Evolutionary conservation across 1,140 invertebrate species (phyloP), one percentile per base, ranked within the genome.

Genomic region (Scaptodrosophila lebanonensis): DNA sequence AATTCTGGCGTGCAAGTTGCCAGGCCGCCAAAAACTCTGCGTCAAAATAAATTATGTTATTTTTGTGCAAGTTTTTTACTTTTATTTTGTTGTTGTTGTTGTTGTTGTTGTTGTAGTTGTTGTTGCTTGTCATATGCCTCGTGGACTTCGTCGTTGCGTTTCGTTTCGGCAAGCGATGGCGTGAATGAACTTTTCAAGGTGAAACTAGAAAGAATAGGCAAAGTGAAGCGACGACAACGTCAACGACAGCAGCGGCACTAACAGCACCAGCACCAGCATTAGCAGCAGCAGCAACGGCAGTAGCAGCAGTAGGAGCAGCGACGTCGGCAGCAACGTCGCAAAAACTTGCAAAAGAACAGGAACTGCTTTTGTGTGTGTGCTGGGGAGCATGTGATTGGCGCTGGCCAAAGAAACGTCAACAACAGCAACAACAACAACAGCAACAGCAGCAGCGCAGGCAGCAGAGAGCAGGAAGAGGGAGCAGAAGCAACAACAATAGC

Each of bases 181-280:
- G 82, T 83, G 82, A 84, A 84, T 84, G 82, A 84, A 84, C 82
- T 84, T 84, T 84, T 84, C 82, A 84, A 84, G 82, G 82, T 84
- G 82, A 84, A 84, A 77, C 71, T 82, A 79, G 75, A 70, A 60
- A 83, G 76, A 75, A 82, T 82, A 79, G 73, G 60, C 66, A 77
- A 77, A 77, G 72, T 72, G 63, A 60, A 65, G 58, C 50, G 42
- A 51, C 33, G 40, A 79, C 63, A 69, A 56, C 54, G 16, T 5
- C 33, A 16, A 9, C 47, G 35, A 15, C 45, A n/a, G 8, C 30
- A 38, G 9, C 54, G 8, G 13, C 36, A 29, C 1, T 22, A 20
- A 3, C 20, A 3, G 12, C 67, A 54, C 13, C 54, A 38, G 36
- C 66, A 22, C 30, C 39, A 51, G 22, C 54, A 57, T 8, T 27